Conservation (phyloP, 2,113 vertebrate species). For the Enhydra lutris region DNA sequence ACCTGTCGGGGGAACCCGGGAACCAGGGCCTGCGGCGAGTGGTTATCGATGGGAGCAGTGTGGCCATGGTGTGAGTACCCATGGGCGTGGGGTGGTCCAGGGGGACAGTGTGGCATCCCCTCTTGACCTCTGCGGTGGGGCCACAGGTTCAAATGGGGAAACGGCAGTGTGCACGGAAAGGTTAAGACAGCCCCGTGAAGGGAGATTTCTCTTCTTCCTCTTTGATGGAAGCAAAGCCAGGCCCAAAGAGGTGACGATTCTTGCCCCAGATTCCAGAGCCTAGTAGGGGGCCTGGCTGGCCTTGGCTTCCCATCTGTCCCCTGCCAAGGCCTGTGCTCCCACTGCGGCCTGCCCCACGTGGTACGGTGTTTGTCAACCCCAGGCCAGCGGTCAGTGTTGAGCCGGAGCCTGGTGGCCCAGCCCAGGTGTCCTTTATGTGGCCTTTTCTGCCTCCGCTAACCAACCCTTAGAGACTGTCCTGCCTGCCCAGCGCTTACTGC, state of each 20-base stretch:
- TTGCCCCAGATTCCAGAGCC: background rate
- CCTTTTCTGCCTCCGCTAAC: fast-evolving
- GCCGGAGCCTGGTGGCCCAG: background rate
- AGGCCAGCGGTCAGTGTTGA: background rate
- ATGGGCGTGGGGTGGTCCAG: fast-evolving
- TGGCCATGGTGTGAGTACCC: slow-evolving; percentile 91
- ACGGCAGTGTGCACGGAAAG: fast-evolving
- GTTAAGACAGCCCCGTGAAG: background rate
- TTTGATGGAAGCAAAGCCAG: background rate
- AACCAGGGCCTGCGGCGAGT: slow-evolving; percentile 83
- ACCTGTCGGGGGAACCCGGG: slow-evolving; percentile 82
- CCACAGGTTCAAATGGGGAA: background rate
- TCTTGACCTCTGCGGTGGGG: background rate
- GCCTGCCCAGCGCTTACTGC: background rate
- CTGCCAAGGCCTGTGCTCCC: background rate
- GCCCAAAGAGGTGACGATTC: background rate
- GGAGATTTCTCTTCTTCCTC: background rate
- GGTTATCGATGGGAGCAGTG: slow-evolving; percentile 93
- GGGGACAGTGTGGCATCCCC: background rate
- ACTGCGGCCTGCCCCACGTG: background rate
- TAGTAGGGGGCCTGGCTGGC: background rate
- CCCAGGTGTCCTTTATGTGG: background rate
- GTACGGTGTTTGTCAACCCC: background rate
- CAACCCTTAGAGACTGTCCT: background rate
- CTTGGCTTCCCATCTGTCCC: background rate